Base-by-base conservation (phyloP, 2,888 invertebrate genomes). In the Eupithecia tripunctaria region DNA sequence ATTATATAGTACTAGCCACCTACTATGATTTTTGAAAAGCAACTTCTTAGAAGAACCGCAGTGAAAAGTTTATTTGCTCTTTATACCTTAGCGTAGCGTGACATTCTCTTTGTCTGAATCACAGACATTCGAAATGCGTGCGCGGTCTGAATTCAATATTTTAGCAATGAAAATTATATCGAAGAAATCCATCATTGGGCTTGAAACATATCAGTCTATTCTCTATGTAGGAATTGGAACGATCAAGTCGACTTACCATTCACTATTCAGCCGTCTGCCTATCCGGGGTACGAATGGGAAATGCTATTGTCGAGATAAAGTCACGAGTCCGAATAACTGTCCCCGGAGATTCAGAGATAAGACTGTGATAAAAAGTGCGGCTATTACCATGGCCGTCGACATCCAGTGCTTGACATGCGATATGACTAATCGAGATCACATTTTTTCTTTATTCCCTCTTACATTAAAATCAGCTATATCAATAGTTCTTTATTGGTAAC, bases 291-390 rank as follows among this genome's bases (percentile, higher is more conserved):
- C 62, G 56, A 67, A 74, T 69, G 69, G 74, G 71, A 74, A 71
- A 71, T 56, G 68, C 71, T 62, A 67, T 74, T 74, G 71, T 75
- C 43, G 56, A 41, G 74, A 72, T 75, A 72, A 47, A 67, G 71
- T 67, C 71, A 63, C 60, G 67, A 67, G 68, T 67, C 67, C 67
- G 70, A 72, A 72, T 72, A 75, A 70, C 74, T 72, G 74, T 75
- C 72, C 47, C 67, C 8, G 21, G 72, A 75, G 72, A 75, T 74
- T 38, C 64, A 38, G 36, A 70, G 67, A 67, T 66, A 68, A 64
- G 59, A 25, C 36, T 67, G 47, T 38, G 36, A 43, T 74, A 71
- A 43, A 69, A 60, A 67, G 56, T 66, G 47, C 1, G 59, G 67
- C 36, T 72, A 72, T 67, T 67, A 62, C 63, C 25, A 27, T 41